Conservation (phyloP, 2,888 invertebrate genomes). For the Onthophagus sagittarius region DNA sequence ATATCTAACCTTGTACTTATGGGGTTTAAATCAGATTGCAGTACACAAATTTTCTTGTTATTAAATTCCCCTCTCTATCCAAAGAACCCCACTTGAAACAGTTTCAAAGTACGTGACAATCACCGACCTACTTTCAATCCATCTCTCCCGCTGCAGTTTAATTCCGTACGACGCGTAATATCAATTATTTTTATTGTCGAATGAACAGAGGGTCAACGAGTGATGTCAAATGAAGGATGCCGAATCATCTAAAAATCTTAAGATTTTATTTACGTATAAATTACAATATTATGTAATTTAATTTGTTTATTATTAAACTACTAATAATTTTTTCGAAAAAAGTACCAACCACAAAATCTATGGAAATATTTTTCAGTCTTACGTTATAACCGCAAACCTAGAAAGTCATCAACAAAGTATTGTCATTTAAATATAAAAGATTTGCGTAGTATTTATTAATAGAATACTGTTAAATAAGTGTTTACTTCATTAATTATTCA, state of each 20-base stretch:
- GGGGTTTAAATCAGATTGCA: neutral
- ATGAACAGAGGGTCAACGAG: neutral
- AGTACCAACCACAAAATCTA: too few species aligned
- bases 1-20: neutral
- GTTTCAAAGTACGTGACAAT: neutral
- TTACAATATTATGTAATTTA: too few species aligned
- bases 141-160: neutral
- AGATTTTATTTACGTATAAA: neutral
- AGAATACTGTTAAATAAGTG: too few species aligned
- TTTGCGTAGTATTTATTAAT: too few species aligned
- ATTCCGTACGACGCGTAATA: neutral
- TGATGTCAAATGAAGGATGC: neutral
- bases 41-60: neutral
- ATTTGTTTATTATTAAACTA: too few species aligned
- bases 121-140: neutral
- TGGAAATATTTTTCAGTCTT: too few species aligned
- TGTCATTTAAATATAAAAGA: too few species aligned
- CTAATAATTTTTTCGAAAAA: too few species aligned
- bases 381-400: too few species aligned
- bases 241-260: neutral
- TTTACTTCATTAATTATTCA: too few species aligned
- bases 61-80: neutral
- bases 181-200: neutral
- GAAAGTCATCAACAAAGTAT: too few species aligned
- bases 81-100: neutral